phyloP scores from a whole-genome alignment of 2,113 vertebrate species.

The Lepus timidus region DNA sequence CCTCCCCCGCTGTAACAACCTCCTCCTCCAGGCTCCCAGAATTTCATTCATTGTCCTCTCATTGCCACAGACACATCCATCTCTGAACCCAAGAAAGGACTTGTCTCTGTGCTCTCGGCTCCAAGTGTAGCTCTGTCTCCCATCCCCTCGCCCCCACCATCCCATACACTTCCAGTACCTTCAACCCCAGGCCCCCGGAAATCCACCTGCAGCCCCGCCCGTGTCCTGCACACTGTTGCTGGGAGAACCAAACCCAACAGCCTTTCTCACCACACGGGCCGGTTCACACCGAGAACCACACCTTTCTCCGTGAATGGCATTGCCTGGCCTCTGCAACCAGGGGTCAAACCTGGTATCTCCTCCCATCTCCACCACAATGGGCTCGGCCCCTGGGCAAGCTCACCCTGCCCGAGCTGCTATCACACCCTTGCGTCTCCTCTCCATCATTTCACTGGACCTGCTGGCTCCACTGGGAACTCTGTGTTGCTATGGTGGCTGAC shows the following conservation, averaged over 20 bases:
- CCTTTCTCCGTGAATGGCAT: not conserved
- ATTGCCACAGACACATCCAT: not conserved
- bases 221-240: rapidly evolving
- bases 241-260: not conserved
- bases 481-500: too few species aligned
- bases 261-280: not conserved
- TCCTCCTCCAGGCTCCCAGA: not conserved
- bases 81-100: not conserved
- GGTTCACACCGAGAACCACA: not conserved
- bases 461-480: not conserved
- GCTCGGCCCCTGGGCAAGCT: not conserved
- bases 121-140: too few species aligned
- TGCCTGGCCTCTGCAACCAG: not conserved
- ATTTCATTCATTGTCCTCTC: not conserved
- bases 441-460: not conserved
- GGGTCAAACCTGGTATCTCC: not conserved
- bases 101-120: too few species aligned
- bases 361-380: not conserved
- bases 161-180: too few species aligned
- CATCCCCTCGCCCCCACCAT: not conserved
- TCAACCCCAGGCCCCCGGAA: not conserved
- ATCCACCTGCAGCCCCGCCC: not conserved
- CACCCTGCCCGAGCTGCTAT: too few species aligned
- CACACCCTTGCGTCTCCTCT: not conserved
- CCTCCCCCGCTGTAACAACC: not conserved